phyloP scores from a whole-genome alignment of 1,140 invertebrate genomes.

The Chionoecetes opilio region DNA sequence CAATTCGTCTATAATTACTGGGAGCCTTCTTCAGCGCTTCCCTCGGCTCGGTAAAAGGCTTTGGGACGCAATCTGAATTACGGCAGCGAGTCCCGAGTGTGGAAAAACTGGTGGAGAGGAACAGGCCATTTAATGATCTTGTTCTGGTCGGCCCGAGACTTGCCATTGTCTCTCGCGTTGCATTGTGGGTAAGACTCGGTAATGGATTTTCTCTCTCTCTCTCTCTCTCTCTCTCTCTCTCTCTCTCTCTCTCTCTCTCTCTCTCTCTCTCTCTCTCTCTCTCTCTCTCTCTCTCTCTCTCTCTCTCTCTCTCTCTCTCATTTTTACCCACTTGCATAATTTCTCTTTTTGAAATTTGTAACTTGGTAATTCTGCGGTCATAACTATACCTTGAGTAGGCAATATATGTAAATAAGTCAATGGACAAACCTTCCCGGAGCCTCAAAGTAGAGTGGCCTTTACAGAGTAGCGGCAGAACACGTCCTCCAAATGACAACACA shows the following conservation, averaged over 20 bases:
- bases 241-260: too few relatives aligned
- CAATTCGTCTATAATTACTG: constrained; percentile 21
- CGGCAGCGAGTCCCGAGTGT: constrained; percentile 46
- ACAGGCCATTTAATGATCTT: constrained; percentile 58
- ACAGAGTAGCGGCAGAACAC: background rate
- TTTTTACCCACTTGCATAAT: too few relatives aligned
- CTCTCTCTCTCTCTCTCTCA: background rate
- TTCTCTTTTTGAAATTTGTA: too few relatives aligned
- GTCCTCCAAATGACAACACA: background rate
- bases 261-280: background rate
- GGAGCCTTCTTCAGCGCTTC: background rate
- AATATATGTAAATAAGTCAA: too few relatives aligned
- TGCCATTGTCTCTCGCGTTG: constrained; percentile 53
- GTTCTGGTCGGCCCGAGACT: constrained; percentile 38
- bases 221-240: too few relatives aligned
- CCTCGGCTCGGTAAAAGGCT: background rate
- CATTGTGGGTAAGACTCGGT: constrained; percentile 35
- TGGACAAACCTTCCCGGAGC: too few relatives aligned
- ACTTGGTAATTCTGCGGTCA: too few relatives aligned
- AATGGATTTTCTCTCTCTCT: background rate
- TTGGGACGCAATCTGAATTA: constrained; percentile 54
- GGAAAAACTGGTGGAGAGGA: constrained; percentile 64
- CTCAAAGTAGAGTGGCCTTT: too few relatives aligned
- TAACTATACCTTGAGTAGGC: too few relatives aligned
- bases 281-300: background rate